phyloP scores from a whole-genome alignment of 2,113 vertebrate genomes.

The Nesoenas mayeri region DNA sequence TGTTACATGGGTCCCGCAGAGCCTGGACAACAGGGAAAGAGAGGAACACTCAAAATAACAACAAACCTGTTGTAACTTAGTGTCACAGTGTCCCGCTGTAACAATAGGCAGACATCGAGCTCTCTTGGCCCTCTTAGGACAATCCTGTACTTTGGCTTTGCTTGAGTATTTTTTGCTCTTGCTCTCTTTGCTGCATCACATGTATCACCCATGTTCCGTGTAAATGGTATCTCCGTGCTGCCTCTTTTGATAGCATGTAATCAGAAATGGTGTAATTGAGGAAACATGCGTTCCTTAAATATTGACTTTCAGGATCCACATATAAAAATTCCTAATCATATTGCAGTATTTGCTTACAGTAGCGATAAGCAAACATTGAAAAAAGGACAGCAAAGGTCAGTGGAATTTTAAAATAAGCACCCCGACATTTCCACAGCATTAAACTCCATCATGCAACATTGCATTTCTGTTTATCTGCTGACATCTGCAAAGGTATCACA shows the following conservation, averaged over 20 bases:
- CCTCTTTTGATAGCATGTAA: background rate
- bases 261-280: background rate
- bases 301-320: background rate
- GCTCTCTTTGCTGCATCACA: background rate
- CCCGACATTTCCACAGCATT: slow-evolving; percentile 62
- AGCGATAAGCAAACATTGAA: slow-evolving; percentile 7
- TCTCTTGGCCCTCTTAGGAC: background rate
- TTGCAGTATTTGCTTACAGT: background rate
- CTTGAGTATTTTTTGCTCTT: background rate
- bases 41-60: slow-evolving; percentile 33
- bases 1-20: slow-evolving; percentile 86
- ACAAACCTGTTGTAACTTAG: slow-evolving; percentile 51
- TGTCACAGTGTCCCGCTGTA: slow-evolving; percentile 2
- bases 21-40: slow-evolving; percentile 64
- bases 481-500: slow-evolving; percentile 36
- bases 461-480: slow-evolving; percentile 58
- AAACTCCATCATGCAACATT: slow-evolving; percentile 55
- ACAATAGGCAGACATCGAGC: background rate
- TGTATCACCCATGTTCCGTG: background rate
- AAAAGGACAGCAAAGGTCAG: slow-evolving; percentile 44
- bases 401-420: slow-evolving; percentile 24
- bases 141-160: background rate
- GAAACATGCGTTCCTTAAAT: background rate
- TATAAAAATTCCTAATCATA: background rate
- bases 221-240: background rate